Evolutionary conservation across 2,113 vertebrate genomes (phyloP).

Genomic region (Bubo scandiacus): DNA sequence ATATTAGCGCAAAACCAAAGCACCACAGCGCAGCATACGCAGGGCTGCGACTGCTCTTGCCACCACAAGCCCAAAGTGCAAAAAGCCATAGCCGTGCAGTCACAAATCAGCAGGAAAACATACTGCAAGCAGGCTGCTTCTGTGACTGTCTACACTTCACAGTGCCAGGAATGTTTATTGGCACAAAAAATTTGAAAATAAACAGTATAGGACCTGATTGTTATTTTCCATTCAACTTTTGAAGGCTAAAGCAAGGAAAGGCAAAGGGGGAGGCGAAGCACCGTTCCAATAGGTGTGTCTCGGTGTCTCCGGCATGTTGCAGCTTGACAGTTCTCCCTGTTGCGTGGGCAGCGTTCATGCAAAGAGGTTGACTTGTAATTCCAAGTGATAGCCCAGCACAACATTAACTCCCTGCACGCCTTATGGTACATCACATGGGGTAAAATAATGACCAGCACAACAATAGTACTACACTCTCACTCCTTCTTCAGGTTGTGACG

Average conservation of each 20-base stretch:
- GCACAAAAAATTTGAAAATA: not conserved
- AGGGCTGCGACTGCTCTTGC: not conserved
- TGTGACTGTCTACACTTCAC: fast-evolving
- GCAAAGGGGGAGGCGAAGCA: not conserved
- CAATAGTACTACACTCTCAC: fast-evolving
- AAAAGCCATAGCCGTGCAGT: fast-evolving
- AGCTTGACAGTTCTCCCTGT: not conserved
- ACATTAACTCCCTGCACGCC: not conserved
- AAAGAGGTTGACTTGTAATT: not conserved
- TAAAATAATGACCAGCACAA: fast-evolving
- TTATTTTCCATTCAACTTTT: not conserved
- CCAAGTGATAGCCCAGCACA: not conserved
- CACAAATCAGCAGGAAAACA: not conserved
- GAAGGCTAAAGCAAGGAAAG: not conserved
- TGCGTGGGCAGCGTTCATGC: not conserved
- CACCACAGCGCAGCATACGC: fast-evolving
- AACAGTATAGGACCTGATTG: not conserved
- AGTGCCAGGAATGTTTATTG: fast-evolving
- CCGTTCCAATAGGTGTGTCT: not conserved
- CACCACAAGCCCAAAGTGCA: not conserved
- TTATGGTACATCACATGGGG: fast-evolving
- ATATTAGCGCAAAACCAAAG: not conserved
- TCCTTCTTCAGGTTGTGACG: fast-evolving
- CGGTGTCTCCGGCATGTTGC: not conserved
- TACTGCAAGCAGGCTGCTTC: fast-evolving